Percentiles rank a stretch among this genome's conserved stretches.
Evolutionary conservation across 2,797 vertebrate genomes (phyloP).

Genomic region (Uromys caudimaculatus): DNA sequence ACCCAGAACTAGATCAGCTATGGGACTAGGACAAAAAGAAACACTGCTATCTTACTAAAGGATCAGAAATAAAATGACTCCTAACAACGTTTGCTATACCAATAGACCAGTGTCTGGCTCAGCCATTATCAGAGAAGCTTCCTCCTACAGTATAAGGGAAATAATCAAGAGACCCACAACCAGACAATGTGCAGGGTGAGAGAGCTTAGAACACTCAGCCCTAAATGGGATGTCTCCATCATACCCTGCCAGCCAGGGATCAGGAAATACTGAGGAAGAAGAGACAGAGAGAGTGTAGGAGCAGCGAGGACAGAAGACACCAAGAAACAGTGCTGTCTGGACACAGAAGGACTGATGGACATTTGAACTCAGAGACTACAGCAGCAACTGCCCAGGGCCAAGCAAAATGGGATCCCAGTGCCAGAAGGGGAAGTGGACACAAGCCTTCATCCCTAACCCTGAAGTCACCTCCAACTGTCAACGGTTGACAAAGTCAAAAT

Average conservation of each 20-base stretch:
- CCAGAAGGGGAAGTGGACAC: neutral
- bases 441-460: neutral
- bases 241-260: neutral
- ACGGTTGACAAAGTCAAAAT: neutral
- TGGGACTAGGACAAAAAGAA: neutral
- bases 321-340: neutral
- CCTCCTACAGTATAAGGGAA: neutral
- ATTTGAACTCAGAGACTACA: neutral
- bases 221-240: neutral
- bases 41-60: neutral
- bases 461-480: neutral
- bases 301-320: neutral
- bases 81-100: neutral
- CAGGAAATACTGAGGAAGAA: neutral
- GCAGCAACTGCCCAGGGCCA: neutral
- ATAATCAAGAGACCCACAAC: neutral
- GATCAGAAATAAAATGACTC: neutral
- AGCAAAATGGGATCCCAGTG: neutral
- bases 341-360: neutral
- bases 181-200: neutral
- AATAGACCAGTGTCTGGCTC: neutral
- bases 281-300: neutral
- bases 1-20: neutral
- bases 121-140: neutral
- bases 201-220: neutral